These are phyloP conservation scores for Melospiza melodia DNA, from an alignment of 2,113 vertebrate species.

Conservation along the genomic window DNA sequence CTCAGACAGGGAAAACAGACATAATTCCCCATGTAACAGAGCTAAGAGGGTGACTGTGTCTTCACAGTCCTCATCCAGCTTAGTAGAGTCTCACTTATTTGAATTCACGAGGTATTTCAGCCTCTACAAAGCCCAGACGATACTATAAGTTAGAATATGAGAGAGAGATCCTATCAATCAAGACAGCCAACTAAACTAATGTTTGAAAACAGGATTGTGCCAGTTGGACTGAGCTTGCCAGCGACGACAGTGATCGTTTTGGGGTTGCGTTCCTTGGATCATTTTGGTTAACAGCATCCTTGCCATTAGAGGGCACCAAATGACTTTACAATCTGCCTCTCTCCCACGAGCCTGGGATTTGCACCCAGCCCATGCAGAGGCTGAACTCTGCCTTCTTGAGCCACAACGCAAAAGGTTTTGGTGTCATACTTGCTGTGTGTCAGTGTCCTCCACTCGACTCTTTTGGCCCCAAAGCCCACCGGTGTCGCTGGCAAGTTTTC, in stretches of 20 bases:
- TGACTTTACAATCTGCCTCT: background rate
- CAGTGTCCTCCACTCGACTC: background rate
- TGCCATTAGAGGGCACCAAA: slow-evolving; percentile 68
- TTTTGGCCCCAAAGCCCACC: background rate
- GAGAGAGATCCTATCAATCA: background rate
- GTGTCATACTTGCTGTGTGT: background rate
- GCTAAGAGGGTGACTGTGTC: background rate
- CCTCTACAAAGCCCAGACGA: background rate
- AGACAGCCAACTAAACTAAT: background rate
- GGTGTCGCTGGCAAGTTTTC: background rate
- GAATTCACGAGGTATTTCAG: background rate
- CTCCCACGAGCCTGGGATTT: background rate
- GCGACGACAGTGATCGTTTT: accelerated
- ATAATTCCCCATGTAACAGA: background rate
- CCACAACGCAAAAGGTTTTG: background rate
- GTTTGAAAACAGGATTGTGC: background rate
- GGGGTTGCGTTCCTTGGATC: background rate
- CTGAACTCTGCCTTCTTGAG: background rate
- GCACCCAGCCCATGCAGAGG: background rate
- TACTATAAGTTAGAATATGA: background rate
- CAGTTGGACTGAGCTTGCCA: background rate
- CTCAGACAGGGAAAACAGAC: background rate
- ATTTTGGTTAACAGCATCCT: background rate
- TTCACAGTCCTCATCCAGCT: background rate
- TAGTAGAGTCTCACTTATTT: background rate